phyloP scores from a whole-genome alignment of 2,797 vertebrate genomes.

The Scolopax bukidnonensis region DNA sequence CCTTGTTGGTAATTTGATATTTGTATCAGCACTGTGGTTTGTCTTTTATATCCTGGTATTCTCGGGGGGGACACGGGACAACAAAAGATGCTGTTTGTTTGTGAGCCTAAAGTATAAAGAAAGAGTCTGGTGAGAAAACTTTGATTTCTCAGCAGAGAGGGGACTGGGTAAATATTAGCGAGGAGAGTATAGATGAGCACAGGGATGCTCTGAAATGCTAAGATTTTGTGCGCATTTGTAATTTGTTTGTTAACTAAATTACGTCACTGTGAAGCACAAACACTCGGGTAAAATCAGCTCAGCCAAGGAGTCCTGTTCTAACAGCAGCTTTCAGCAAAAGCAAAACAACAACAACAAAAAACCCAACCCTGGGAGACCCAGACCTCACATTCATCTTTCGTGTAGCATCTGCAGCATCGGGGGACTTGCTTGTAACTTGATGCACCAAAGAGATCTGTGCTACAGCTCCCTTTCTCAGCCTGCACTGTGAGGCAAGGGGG shows the following conservation, averaged over 20 bases:
- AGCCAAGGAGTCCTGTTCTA: background rate
- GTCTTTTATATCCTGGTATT: background rate
- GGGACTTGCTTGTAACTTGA: background rate
- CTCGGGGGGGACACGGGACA: background rate
- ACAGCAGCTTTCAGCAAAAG: constrained; percentile 11
- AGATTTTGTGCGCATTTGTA: background rate
- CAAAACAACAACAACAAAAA: background rate
- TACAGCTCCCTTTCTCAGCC: background rate
- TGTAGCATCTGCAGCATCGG: background rate
- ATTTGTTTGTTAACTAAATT: constrained; percentile 10
- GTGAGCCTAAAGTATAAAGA: background rate
- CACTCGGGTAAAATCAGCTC: background rate
- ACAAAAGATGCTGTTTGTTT: background rate
- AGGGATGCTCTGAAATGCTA: constrained; percentile 2
- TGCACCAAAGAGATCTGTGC: background rate
- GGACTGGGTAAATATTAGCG: background rate
- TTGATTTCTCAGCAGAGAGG: background rate
- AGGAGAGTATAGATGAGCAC: background rate
- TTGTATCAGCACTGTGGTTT: background rate
- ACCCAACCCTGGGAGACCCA: background rate
- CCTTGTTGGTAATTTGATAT: background rate
- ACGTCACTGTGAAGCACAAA: background rate
- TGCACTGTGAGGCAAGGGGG: background rate
- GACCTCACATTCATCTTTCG: background rate
- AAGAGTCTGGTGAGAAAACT: background rate